Conservation (phyloP, 2,888 invertebrate species). For the Agrotis segetum region DNA sequence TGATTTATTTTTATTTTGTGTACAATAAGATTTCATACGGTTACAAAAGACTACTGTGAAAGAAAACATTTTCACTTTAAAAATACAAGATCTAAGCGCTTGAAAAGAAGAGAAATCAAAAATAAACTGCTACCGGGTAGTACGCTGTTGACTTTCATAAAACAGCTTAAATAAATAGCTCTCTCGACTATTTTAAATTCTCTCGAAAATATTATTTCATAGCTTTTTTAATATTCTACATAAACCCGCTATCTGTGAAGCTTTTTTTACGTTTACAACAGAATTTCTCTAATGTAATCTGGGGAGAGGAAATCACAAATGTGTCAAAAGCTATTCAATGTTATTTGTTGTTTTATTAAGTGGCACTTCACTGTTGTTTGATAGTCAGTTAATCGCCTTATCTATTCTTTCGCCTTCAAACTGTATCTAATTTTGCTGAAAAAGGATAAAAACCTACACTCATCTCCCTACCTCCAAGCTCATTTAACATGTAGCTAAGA, state of each 20-base stretch:
- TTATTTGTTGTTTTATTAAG: too few species aligned
- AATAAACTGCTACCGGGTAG: constrained; percentile 13
- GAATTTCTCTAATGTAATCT: background rate
- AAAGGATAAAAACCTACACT: background rate
- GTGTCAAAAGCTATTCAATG: too few species aligned
- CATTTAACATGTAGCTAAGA: constrained; percentile 1
- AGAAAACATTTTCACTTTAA: background rate
- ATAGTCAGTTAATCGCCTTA: too few species aligned
- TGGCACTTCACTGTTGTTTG: too few species aligned
- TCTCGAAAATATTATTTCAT: constrained; percentile 16
- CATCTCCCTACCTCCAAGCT: background rate
- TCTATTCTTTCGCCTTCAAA: background rate
- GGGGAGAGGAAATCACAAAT: too few species aligned
- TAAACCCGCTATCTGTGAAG: background rate
- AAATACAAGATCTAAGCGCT: constrained; percentile 12
- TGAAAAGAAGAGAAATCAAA: constrained; percentile 23
- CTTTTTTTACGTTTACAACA: background rate
- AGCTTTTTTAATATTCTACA: constrained; percentile 8
- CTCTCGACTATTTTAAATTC: constrained; percentile 8
- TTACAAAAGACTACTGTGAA: background rate
- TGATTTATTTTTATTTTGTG: too few species aligned
- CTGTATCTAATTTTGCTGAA: background rate
- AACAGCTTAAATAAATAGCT: constrained; percentile 26
- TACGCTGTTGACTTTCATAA: constrained; percentile 12
- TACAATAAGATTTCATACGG: too few species aligned